phyloP scores from a whole-genome alignment of 1,140 invertebrate genomes.

The Drosophila willistoni region DNA sequence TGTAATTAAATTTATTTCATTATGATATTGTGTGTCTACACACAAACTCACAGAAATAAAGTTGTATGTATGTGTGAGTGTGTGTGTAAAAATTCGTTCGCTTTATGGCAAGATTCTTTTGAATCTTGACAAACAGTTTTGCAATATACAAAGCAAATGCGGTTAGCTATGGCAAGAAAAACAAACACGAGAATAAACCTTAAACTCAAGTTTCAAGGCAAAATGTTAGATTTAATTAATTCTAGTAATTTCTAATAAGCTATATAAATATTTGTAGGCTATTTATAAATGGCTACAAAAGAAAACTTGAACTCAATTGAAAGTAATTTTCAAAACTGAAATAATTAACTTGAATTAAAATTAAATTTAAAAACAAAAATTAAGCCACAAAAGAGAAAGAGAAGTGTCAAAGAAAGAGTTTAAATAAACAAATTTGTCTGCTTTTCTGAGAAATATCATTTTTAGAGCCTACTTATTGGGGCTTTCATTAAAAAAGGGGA shows the following conservation, averaged over 20 bases:
- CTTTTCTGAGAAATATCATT: no score
- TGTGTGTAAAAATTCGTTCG: conserved; percentile 4
- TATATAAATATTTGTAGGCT: neutral
- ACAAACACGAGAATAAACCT: neutral
- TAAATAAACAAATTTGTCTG: no score
- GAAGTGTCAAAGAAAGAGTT: no score
- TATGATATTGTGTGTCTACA: conserved; percentile 28
- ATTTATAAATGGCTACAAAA: no score
- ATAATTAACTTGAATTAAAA: no score
- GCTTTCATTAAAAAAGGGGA: no score
- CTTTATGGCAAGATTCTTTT: conserved; percentile 13
- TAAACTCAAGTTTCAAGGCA: neutral
- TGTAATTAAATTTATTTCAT: conserved; percentile 71
- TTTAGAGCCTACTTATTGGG: no score
- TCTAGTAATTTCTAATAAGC: neutral
- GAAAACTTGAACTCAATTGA: neutral
- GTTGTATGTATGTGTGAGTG: neutral
- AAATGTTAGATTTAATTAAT: neutral
- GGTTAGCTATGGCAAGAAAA: neutral
- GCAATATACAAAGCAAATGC: neutral
- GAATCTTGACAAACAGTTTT: conserved; percentile 11
- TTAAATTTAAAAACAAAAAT: no score
- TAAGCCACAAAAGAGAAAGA: no score
- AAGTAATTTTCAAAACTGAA: no score
- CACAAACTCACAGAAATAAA: neutral